A percentile compares a stretch with the other conserved stretches of the same genome.
phyloP scores from a whole-genome alignment of 1,140 invertebrate species.

The Drosophila neocordata region DNA sequence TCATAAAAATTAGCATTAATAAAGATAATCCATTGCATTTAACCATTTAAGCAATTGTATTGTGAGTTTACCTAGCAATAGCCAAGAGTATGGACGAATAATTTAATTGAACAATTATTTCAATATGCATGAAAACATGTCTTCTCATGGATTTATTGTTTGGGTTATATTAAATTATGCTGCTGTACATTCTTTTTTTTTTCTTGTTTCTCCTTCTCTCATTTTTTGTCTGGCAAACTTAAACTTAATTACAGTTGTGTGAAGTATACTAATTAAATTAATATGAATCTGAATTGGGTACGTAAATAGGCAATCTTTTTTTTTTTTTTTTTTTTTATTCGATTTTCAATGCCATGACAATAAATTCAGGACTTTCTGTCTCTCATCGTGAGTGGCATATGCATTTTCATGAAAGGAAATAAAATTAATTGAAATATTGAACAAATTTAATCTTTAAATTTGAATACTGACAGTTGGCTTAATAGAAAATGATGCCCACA shows the following conservation, averaged over 20 bases:
- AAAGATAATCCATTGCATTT: no score
- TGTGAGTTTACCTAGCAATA: not conserved
- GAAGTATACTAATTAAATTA: constrained; percentile 53
- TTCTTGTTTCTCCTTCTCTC: not conserved
- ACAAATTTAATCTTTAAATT: constrained; percentile 28
- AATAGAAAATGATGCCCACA: constrained; percentile 3
- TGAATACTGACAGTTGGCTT: not conserved
- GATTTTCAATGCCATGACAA: constrained; percentile 9
- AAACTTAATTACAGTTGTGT: constrained; percentile 67
- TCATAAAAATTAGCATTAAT: no score
- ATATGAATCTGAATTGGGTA: constrained; percentile 43
- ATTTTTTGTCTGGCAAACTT: constrained; percentile 2
- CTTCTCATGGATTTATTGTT: constrained; percentile 13
- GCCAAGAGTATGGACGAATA: not conserved
- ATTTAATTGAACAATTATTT: constrained; percentile 10
- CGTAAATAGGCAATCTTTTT: constrained; percentile 44
- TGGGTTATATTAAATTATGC: constrained; percentile 9
- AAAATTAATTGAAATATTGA: constrained; percentile 60
- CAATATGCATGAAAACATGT: constrained; percentile 10
- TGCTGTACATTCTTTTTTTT: not conserved
- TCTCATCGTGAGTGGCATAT: constrained; percentile 42
- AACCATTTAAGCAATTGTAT: no score
- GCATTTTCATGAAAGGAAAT: constrained; percentile 36
- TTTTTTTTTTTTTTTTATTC: no score
- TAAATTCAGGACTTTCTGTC: not conserved